Conservation (phyloP, 2,888 invertebrate species). For the Altica lythri region DNA sequence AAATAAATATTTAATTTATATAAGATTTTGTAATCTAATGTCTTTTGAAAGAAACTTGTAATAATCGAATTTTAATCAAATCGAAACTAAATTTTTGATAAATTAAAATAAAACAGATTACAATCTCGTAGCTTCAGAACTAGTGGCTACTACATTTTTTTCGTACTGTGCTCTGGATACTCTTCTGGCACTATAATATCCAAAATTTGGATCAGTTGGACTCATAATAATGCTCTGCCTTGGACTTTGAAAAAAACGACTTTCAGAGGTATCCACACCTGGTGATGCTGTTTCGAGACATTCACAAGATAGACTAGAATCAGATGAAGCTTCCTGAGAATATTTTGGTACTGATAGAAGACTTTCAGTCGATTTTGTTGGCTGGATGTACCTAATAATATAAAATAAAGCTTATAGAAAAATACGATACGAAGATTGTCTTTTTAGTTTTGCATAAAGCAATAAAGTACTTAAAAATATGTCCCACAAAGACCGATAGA, state of each 20-base stretch:
- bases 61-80: no score
- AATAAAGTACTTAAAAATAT: no score
- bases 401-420: background rate
- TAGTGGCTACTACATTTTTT: slow-evolving; percentile 63
- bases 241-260: slow-evolving; percentile 54
- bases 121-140: slow-evolving; percentile 73
- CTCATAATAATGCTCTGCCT: slow-evolving; percentile 51
- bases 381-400: slow-evolving; percentile 59
- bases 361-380: slow-evolving; percentile 83
- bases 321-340: slow-evolving; percentile 66
- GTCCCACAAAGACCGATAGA: no score
- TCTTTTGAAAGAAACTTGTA: no score
- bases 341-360: slow-evolving; percentile 71
- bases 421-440: no score
- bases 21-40: no score
- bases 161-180: slow-evolving; percentile 60
- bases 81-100: no score
- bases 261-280: slow-evolving; percentile 45
- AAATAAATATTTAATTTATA: no score
- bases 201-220: slow-evolving; percentile 56
- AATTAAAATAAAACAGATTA: slow-evolving; percentile 51
- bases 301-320: slow-evolving; percentile 74
- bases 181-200: slow-evolving; percentile 55
- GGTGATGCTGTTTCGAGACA: slow-evolving; percentile 61
- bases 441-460: no score